phyloP scores from a whole-genome alignment of 2,797 vertebrate genomes.

The Pseudomugil gertrudae region DNA sequence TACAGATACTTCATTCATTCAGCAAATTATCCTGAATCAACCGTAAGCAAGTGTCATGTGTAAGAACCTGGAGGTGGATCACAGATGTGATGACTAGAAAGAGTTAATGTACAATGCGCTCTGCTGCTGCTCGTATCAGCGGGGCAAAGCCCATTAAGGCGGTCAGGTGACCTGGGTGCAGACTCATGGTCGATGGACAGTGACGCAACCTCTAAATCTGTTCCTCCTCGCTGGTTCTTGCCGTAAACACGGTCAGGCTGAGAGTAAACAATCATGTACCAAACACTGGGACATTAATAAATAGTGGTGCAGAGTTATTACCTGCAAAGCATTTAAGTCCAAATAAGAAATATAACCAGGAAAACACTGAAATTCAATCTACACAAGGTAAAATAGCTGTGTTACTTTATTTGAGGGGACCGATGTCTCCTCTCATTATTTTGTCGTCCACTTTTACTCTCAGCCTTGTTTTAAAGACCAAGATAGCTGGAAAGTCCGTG shows the following conservation, averaged over 20 bases:
- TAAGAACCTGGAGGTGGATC: conserved; percentile 7
- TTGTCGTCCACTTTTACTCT: conserved; percentile 44
- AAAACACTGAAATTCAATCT: conserved; percentile 15
- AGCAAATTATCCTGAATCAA: conserved; percentile 19
- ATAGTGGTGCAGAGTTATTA: conserved; percentile 11
- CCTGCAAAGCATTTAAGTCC: conserved; percentile 14
- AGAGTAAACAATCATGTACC: neutral
- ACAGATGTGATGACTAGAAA: conserved; percentile 10
- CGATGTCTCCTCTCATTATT: conserved; percentile 36
- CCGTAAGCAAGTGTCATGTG: conserved; percentile 5
- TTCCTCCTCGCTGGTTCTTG: conserved; percentile 48
- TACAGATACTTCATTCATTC: conserved; percentile 55
- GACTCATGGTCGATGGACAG: conserved; percentile 44
- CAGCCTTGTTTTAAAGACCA: conserved; percentile 61
- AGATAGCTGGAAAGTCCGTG: conserved; percentile 53
- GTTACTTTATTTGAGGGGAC: conserved; percentile 31
- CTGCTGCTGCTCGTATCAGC: conserved; percentile 28
- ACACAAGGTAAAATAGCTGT: conserved; percentile 11
- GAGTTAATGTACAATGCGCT: conserved; percentile 43
- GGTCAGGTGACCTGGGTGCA: conserved; percentile 55
- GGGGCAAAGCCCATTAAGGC: conserved; percentile 48
- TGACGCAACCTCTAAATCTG: conserved; percentile 61
- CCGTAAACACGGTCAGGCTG: conserved; percentile 54
- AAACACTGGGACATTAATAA: conserved; percentile 4
- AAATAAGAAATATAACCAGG: conserved; percentile 2